Conservation (phyloP, 2,888 invertebrate genomes). For the Bombylius discolor region DNA sequence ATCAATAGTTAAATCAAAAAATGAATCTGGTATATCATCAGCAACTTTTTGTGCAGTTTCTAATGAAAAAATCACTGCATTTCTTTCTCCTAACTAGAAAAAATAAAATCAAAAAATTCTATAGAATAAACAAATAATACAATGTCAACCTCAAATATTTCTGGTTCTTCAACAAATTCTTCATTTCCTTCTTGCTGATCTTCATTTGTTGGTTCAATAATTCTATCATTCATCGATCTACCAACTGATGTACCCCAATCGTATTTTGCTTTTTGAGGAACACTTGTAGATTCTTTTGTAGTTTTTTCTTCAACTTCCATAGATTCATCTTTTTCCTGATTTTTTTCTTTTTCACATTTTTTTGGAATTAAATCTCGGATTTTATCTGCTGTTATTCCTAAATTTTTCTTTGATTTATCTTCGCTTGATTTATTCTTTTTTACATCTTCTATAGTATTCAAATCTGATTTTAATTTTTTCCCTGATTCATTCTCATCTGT, state of each 20-base stretch:
- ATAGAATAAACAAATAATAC: not conserved
- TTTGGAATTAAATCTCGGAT: not conserved
- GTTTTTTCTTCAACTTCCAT: not conserved
- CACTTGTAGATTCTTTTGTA: conserved; percentile 9
- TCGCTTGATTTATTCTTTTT: not conserved
- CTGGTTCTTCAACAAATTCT: conserved; percentile 17
- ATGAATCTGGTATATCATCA: conserved; percentile 71
- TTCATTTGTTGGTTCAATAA: conserved; percentile 15
- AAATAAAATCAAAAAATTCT: not conserved
- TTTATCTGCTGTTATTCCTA: not conserved
- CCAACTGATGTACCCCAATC: conserved; percentile 31
- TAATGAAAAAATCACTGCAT: conserved; percentile 59
- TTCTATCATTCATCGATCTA: conserved; percentile 8
- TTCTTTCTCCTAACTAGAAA: conserved; percentile 56
- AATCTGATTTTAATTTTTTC: not conserved
- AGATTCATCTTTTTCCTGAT: not conserved
- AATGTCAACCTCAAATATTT: conserved; percentile 22
- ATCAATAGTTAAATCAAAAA: conserved; percentile 72
- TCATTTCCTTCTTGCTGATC: conserved; percentile 2
- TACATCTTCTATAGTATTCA: not conserved
- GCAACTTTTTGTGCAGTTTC: conserved; percentile 45
- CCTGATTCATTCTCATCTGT: not conserved
- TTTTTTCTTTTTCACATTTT: not conserved
- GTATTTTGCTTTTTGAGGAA: conserved; percentile 15
- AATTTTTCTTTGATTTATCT: not conserved